phyloP scores from a whole-genome alignment of 92 coral and sea anemone species.

The Scolanthus callimorphus region DNA sequence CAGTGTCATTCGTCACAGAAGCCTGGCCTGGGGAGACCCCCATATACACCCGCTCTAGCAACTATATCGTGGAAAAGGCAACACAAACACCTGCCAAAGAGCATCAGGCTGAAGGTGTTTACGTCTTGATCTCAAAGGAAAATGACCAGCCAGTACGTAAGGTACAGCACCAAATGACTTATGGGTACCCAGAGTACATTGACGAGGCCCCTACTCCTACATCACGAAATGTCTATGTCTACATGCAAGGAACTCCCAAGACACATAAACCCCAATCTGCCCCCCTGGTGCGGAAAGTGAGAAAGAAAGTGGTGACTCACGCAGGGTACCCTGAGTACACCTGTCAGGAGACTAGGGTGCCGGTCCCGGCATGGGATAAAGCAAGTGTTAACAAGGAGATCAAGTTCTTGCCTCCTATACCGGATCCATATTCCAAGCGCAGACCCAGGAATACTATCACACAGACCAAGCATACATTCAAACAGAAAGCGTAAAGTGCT shows the following conservation, averaged over 20 bases:
- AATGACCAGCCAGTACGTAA: constrained; percentile 55
- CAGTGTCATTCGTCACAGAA: no score
- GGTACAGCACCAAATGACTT: constrained; percentile 43
- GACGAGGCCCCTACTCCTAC: constrained; percentile 11
- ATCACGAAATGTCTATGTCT: not conserved
- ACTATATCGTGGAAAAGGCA: constrained; percentile 62
- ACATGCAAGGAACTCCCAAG: not conserved
- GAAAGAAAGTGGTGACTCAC: constrained; percentile 11
- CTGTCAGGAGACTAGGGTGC: constrained; percentile 14
- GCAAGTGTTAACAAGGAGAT: constrained; percentile 33
- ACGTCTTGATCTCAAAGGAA: constrained; percentile 49
- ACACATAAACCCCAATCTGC: not conserved
- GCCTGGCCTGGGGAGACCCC: constrained; percentile 4
- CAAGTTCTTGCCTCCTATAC: constrained; percentile 63
- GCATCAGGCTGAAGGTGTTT: constrained; percentile 67
- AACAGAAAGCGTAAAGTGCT: not conserved
- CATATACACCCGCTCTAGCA: constrained; percentile 32
- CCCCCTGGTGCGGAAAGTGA: not conserved
- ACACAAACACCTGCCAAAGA: constrained; percentile 64
- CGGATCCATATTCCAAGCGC: constrained; percentile 48
- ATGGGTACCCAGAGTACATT: constrained; percentile 34
- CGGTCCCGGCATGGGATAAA: constrained; percentile 14
- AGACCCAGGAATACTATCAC: constrained; percentile 26
- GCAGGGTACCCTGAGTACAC: constrained; percentile 32
- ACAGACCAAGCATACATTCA: not conserved